Evolutionary conservation across 1,140 invertebrate species (phyloP).

Genomic region (Triops longicaudatus): DNA sequence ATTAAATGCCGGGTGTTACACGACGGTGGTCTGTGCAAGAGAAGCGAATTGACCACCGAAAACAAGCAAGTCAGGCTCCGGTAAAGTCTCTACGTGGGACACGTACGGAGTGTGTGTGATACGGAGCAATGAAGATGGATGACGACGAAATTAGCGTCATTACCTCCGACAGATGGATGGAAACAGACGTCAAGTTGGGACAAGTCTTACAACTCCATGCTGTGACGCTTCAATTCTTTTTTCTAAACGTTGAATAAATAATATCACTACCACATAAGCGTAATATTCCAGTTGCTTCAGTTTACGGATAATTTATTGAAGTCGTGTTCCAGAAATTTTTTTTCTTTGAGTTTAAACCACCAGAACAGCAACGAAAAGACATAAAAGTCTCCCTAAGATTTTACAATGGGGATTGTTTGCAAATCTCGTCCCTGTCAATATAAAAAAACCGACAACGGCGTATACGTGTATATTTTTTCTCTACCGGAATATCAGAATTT

Average conservation of each 20-base stretch:
- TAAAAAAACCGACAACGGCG: not conserved
- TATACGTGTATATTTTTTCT: not conserved
- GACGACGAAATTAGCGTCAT: not conserved
- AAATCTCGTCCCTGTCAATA: not conserved
- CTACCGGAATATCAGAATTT: not conserved
- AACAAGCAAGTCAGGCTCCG: not conserved
- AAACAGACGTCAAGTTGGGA: not conserved
- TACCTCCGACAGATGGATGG: not conserved
- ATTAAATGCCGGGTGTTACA: no score
- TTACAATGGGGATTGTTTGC: not conserved
- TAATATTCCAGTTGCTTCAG: no score
- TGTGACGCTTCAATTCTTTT: not conserved
- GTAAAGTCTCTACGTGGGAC: not conserved
- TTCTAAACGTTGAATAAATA: no score
- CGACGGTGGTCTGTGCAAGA: not conserved
- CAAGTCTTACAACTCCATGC: not conserved
- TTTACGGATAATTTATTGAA: not conserved
- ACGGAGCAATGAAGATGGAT: conserved; percentile 1
- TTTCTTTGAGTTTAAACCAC: not conserved
- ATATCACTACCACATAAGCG: no score
- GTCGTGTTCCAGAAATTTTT: not conserved
- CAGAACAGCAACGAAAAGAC: not conserved
- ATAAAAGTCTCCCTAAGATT: not conserved
- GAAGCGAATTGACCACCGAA: not conserved
- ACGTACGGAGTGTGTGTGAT: not conserved